Base-by-base conservation (phyloP, 2,797 vertebrate species). In the Coracias cyanogaster region DNA sequence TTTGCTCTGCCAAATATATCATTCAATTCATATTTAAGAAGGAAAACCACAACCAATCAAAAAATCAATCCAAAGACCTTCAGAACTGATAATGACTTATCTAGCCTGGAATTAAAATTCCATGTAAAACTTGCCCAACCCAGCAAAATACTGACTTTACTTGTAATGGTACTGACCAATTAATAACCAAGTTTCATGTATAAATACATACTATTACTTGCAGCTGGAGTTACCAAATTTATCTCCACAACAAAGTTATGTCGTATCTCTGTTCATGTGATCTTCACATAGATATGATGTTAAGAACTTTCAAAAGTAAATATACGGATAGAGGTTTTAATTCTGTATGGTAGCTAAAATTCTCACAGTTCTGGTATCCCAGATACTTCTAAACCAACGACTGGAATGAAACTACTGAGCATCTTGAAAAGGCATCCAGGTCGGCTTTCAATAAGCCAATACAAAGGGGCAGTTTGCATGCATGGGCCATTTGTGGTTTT, bases 401-500 rank as follows among this genome's bases (percentile, higher is more conserved):
- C 12, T 35, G 12, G 19, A 61, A 46, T 14, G 15, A 51, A 62
- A 13, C 8, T 21, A 5, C 49, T 8, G 14, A 3, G 12, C 15
- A 41, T 8, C 28, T 12, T 54, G 25, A 82, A 49, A 39, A 37
- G 29, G 33, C 4, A 20, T 6, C 8, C 20, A 3, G 7, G 8
- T 5, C n/a, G 79, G 18, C 10, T 55, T 67, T 29, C 49, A 4
- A 10, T 5, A 65, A 41, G 19, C 10, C 10, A 33, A 15, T 20
- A 41, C 19, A 45, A 67, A 37, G 16, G 14, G 67, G 10, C 10
- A 37, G 7, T 55, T 45, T 6, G 33, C 6, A 3, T 0, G 1
- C 0, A 0, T 2, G 13, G 11, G 24, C 12, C n/a, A 67, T 1
- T 2, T 1, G 3, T 1, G 1, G 1, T 35, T 67, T 3, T n/a